Base-by-base conservation (phyloP, 2,797 vertebrate genomes). In the Acipenser ruthenus region DNA sequence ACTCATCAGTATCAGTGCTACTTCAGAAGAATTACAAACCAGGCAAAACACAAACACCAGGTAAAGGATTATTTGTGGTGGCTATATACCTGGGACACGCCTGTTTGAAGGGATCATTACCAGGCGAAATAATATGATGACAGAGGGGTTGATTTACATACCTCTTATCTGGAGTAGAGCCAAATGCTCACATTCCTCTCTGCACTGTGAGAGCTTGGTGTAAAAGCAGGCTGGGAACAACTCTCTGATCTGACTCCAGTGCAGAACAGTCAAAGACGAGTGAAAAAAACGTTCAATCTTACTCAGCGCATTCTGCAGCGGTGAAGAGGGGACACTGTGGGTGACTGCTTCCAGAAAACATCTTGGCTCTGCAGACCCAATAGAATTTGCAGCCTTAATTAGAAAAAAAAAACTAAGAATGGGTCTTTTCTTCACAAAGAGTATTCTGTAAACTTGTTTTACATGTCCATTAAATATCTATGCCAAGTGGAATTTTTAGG, bases 111-210 rank as follows among this genome's bases (percentile, higher is more conserved):
- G 59, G 48, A 65, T 53, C 12, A 65, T 67, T 68, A 62, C 15
- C 9, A 65, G 51, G 50, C 37, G 53, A 65, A 67, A 63, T 47
- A 69, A 77, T 74, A 75, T 79, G 74, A 80, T 70, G 74, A 73
- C n/a, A 69, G 67, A 74, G 72, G 68, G 69, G 71, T 74, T 75
- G 73, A 65, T 75, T 72, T 67, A 74, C 74, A 74, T 71, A 71
- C 70, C 76, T 80, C 77, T 81, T 66, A 69, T 66, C 75, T 87
- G 86, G 86, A 85, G 69, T 70, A 65, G 68, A 73, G 86, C 88
- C 87, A 89, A 78, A 65, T 52, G 65, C 78, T 83, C 70, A 77
- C 84, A 90, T 91, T 91, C 87, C 86, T 88, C 65, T 69, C 83
- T 84, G 62, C 77, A 79, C 73, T 73, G 67, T 71, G 71, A 68